Percentiles rank a stretch among this genome's conserved stretches.
These are phyloP conservation scores for Punctoribates punctum DNA, from an alignment of 2,888 invertebrate species.

Conservation along the genomic window DNA sequence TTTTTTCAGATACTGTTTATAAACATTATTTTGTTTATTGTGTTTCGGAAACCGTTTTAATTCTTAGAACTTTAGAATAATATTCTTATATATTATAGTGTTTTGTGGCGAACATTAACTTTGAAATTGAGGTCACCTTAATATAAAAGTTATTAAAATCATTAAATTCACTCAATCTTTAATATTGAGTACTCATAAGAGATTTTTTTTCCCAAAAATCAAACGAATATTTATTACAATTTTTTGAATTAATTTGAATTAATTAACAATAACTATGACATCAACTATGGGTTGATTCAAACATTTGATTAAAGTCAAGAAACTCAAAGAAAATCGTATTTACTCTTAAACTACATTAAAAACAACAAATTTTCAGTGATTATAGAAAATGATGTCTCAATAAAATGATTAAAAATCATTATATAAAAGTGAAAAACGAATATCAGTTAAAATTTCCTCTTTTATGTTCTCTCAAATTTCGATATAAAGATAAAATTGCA, in stretches of 20 bases:
- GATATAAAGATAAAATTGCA: too few relatives aligned
- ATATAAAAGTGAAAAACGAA: too few relatives aligned
- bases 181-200: neutral
- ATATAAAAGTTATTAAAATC: neutral
- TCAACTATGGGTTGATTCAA: too few relatives aligned
- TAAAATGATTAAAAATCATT: too few relatives aligned
- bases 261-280: too few relatives aligned
- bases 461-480: too few relatives aligned
- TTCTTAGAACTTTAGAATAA: neutral
- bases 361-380: too few relatives aligned
- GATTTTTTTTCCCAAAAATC: neutral
- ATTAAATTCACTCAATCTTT: slow-evolving; percentile 7
- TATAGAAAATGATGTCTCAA: too few relatives aligned
- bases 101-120: slow-evolving; percentile 13
- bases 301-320: too few relatives aligned
- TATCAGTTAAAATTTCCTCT: too few relatives aligned
- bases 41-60: slow-evolving; percentile 1
- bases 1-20: neutral
- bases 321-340: too few relatives aligned
- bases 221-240: neutral
- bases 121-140: slow-evolving; percentile 26
- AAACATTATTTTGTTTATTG: neutral
- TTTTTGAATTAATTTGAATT: neutral
- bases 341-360: too few relatives aligned
- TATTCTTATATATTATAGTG: neutral